phyloP scores from a whole-genome alignment of 1,140 invertebrate species.

The Tetraneura akinire region DNA sequence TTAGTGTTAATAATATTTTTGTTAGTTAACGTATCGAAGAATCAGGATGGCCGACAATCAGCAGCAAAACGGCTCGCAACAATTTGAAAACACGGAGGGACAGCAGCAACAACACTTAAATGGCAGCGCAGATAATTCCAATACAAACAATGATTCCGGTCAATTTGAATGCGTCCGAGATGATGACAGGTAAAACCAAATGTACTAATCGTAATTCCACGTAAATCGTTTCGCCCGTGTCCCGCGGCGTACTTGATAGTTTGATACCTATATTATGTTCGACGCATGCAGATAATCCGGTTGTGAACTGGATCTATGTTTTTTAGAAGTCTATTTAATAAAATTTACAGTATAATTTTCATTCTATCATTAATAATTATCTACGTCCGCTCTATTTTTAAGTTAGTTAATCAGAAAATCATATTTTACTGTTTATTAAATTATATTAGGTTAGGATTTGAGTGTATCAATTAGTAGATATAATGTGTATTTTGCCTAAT shows the following conservation, averaged over 20 bases:
- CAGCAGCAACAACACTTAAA: conserved; percentile 38
- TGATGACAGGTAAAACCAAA: conserved; percentile 15
- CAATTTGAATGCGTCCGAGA: conserved; percentile 47
- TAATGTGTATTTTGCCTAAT: not conserved
- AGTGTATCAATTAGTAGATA: not conserved
- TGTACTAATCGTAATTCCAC: not conserved
- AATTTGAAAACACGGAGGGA: conserved; percentile 33
- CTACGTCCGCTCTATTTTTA: no score
- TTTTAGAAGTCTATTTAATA: not conserved
- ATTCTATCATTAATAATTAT: not conserved
- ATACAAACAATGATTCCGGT: conserved; percentile 32
- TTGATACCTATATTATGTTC: no score
- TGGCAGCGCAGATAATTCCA: conserved; percentile 27
- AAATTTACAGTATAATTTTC: not conserved
- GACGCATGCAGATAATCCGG: not conserved
- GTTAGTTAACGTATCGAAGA: not conserved
- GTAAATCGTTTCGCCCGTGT: not conserved
- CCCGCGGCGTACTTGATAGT: no score
- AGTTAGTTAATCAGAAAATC: not conserved
- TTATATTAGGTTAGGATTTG: conserved; percentile 40
- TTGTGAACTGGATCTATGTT: not conserved
- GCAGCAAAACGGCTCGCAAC: conserved; percentile 46
- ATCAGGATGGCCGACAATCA: conserved; percentile 46
- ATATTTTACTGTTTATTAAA: not conserved
- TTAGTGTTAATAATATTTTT: conserved; percentile 39